Percentiles rank a stretch among this genome's conserved stretches.
phyloP scores from a whole-genome alignment of 2,113 vertebrate species.

The Micromys minutus region DNA sequence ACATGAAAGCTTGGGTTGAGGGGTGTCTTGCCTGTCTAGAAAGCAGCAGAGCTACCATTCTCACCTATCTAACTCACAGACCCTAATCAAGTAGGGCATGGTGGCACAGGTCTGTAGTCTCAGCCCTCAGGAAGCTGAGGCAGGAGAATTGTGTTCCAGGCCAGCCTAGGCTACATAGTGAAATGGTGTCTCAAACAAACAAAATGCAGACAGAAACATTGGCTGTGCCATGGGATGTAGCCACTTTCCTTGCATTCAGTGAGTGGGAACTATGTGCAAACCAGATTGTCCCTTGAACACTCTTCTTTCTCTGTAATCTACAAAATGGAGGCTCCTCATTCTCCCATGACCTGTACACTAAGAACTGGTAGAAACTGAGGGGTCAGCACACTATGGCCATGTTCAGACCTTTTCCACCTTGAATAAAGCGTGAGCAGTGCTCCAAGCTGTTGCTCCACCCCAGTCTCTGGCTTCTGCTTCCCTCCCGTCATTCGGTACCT shows the following conservation, averaged over 20 bases:
- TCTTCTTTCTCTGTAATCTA: slow-evolving; percentile 31
- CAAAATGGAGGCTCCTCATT: not conserved
- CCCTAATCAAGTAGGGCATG: not conserved
- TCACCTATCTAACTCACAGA: slow-evolving; percentile 17
- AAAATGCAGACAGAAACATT: not conserved
- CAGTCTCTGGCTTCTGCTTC: not conserved
- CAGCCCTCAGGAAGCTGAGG: not conserved
- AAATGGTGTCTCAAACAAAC: not conserved
- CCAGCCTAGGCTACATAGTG: not conserved
- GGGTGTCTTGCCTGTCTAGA: not conserved
- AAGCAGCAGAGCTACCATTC: not conserved
- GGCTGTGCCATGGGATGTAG: not conserved
- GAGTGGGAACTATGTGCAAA: slow-evolving; percentile 2
- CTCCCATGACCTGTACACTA: not conserved
- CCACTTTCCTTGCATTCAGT: not conserved
- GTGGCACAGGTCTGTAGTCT: not conserved
- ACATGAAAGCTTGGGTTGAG: not conserved
- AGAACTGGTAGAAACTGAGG: not conserved
- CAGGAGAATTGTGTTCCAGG: not conserved
- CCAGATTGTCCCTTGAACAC: not conserved
- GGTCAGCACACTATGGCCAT: not conserved
- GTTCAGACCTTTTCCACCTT: not conserved
- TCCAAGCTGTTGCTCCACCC: not conserved
- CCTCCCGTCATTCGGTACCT: not conserved
- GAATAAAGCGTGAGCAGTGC: not conserved